Evolutionary conservation across 2,888 invertebrate species (phyloP), one percentile per base, ranked within the genome.

Genomic region (Koerneria pararmatus): DNA sequence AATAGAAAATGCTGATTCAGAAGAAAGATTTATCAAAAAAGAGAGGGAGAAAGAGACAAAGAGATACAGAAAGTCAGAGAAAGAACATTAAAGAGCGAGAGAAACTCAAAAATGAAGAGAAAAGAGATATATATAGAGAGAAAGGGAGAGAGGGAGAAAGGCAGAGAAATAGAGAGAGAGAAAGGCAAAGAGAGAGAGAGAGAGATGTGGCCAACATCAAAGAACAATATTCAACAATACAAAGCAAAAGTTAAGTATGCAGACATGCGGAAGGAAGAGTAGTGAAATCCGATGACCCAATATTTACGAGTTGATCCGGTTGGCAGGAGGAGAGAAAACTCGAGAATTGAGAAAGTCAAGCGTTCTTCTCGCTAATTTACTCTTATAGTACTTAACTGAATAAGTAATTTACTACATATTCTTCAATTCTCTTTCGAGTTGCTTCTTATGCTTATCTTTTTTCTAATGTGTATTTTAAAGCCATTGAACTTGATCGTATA

Each of bases 221-320:
- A 57, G 22, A 34, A 31, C 5, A 31, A 27, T 6, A 8, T 6
- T 5, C 6, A 27, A 8, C 27, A 22, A 27, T 29, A 31, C 11
- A 57, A 22, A 57, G 57, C 27, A 31, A 34, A 22, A 57, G 31
- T n/a, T n/a, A n/a, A n/a, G n/a, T n/a, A n/a, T n/a, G n/a, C n/a
- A n/a, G n/a, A n/a, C n/a, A n/a, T n/a, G n/a, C n/a, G n/a, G n/a
- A n/a, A n/a, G n/a, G n/a, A n/a, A n/a, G n/a, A n/a, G n/a, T n/a
- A n/a, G n/a, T n/a, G n/a, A n/a, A n/a, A n/a, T n/a, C n/a, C n/a
- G n/a, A n/a, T n/a, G n/a, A n/a, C n/a, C n/a, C n/a, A n/a, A n/a
- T n/a, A n/a, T n/a, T n/a, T n/a, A n/a, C n/a, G n/a, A n/a, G n/a
- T n/a, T n/a, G n/a, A n/a, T n/a, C n/a, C n/a, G n/a, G n/a, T n/a